These are phyloP conservation scores for Enteromius trimaculatus DNA, from an alignment of 2,797 vertebrate species.

Conservation along the genomic window DNA sequence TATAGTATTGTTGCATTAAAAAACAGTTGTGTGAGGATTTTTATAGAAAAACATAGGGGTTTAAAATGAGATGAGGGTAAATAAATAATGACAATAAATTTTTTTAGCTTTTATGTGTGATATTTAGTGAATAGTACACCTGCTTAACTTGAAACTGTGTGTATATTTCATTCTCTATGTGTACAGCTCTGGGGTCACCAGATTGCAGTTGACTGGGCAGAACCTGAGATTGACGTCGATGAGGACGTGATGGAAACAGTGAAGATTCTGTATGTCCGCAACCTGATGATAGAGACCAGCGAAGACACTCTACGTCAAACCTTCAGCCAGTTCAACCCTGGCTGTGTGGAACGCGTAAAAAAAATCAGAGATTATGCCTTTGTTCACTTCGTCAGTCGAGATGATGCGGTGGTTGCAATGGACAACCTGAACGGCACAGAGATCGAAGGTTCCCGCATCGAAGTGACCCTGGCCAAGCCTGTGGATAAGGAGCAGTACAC, in stretches of 20 bases:
- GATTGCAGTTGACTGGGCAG: slow-evolving; percentile 98
- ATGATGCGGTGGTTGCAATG: slow-evolving; percentile 96
- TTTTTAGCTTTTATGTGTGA: background rate
- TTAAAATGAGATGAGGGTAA: background rate
- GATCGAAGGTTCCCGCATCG: slow-evolving; percentile 94
- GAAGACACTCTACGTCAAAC: slow-evolving; percentile 92
- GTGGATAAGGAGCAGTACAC: slow-evolving; percentile 99
- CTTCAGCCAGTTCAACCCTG: slow-evolving; percentile 95
- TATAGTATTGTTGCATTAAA: background rate
- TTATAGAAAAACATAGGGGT: background rate
- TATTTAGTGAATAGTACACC: background rate
- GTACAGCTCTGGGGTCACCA: slow-evolving; percentile 96
- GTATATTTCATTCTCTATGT: background rate
- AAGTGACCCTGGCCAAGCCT: slow-evolving; percentile 97
- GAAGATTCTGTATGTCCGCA: slow-evolving; percentile 97
- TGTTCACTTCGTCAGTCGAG: slow-evolving; percentile 93
- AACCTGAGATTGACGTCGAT: slow-evolving; percentile 98
- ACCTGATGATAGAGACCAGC: slow-evolving; percentile 98
- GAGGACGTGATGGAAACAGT: slow-evolving; percentile 99
- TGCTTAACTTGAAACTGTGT: background rate
- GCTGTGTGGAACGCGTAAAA: slow-evolving; percentile 96
- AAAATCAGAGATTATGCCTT: slow-evolving; percentile 99
- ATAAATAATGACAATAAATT: background rate
- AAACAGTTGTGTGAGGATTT: background rate
- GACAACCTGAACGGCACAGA: slow-evolving; percentile 93